These are phyloP conservation scores for Tragelaphus scriptus DNA, from an alignment of 2,113 vertebrate species.

Conservation along the genomic window DNA sequence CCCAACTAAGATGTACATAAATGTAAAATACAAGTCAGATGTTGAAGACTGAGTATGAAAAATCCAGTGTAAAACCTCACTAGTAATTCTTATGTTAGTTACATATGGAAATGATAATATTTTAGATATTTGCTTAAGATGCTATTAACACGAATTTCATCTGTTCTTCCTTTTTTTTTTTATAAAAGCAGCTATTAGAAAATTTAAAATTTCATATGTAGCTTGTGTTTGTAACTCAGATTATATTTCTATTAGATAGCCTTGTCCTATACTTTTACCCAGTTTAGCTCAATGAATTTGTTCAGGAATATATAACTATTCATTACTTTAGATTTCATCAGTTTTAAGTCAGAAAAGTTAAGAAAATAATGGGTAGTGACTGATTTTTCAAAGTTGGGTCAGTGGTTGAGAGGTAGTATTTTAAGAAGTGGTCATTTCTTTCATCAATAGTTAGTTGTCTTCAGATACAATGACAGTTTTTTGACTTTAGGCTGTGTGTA, in stretches of 20 bases:
- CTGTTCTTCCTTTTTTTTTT: neutral
- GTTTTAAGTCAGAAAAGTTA: neutral
- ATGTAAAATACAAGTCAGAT: neutral
- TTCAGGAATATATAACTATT: neutral
- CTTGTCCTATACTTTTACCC: neutral
- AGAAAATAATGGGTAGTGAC: neutral
- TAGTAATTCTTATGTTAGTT: neutral
- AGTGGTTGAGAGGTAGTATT: neutral
- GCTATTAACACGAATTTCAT: neutral
- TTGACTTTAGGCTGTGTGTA: neutral
- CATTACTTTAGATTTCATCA: neutral
- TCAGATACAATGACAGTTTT: neutral
- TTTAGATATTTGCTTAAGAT: neutral
- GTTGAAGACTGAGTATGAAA: neutral
- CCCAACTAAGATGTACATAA: neutral
- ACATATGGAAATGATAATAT: neutral
- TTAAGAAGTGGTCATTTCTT: neutral
- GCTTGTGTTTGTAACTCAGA: neutral
- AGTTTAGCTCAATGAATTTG: neutral
- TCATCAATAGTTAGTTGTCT: neutral
- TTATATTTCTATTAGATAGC: neutral
- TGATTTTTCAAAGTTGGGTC: neutral
- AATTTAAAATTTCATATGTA: neutral
- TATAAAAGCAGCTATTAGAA: neutral
- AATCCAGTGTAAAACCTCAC: neutral